Evolutionary conservation across 2,797 vertebrate genomes (phyloP).

Genomic region (Crocidura indochinensis): DNA sequence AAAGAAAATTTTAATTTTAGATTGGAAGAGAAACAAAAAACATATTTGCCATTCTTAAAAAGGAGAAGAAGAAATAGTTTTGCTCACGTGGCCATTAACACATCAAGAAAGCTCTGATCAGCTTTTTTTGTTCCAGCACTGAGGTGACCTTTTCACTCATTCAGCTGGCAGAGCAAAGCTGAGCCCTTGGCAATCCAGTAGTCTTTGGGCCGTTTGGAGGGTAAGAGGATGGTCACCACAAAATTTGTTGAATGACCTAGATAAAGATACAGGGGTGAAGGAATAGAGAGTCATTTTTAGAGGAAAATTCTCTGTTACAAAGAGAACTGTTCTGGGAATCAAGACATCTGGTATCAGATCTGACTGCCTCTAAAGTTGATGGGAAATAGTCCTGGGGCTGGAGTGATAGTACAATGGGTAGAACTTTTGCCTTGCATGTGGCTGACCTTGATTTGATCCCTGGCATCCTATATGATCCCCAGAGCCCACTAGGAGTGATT

Average conservation of each 20-base stretch:
- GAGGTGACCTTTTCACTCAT: constrained; percentile 86
- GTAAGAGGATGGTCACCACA: constrained; percentile 92
- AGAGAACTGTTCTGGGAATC: background rate
- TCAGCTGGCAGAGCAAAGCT: constrained; percentile 91
- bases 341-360: background rate
- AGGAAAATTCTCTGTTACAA: background rate
- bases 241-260: constrained; percentile 93
- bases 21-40: constrained; percentile 51
- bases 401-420: too few species aligned
- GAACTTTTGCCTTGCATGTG: too few species aligned
- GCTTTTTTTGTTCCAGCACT: background rate
- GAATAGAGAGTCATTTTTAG: background rate
- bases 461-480: too few species aligned
- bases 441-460: too few species aligned
- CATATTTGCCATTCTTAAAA: background rate
- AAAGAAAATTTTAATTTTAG: constrained; percentile 78
- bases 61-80: constrained; percentile 13
- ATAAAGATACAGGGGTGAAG: constrained; percentile 71
- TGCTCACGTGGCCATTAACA: background rate
- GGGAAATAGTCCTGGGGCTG: background rate
- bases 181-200: constrained; percentile 94
- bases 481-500: too few species aligned
- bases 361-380: background rate
- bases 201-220: constrained; percentile 89
- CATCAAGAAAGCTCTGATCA: background rate